phyloP scores from a whole-genome alignment of 1,140 invertebrate genomes.

The Pristionchus pacificus region DNA sequence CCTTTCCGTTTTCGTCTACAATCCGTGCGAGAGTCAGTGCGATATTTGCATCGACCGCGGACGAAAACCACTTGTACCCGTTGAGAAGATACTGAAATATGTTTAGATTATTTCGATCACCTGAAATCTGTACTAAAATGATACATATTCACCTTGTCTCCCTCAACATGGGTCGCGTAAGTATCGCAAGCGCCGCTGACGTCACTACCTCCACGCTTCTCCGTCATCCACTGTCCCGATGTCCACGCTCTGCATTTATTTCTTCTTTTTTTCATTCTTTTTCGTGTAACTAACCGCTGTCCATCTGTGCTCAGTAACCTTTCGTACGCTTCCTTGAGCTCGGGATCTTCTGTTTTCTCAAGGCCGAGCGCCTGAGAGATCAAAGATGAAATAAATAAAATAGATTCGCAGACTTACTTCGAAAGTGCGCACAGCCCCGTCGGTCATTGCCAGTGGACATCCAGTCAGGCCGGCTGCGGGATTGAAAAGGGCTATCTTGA shows the following conservation, averaged over 20 bases:
- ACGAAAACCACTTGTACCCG: constrained; percentile 68
- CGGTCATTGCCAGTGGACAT: constrained; percentile 68
- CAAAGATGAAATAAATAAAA: not conserved
- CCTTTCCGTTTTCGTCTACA: constrained; percentile 58
- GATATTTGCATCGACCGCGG: constrained; percentile 67
- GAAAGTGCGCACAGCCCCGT: constrained; percentile 65
- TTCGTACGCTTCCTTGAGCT: not conserved
- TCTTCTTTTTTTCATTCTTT: not conserved
- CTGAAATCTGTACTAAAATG: not conserved
- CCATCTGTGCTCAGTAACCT: not conserved
- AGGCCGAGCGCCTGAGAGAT: not conserved
- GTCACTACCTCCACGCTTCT: constrained; percentile 66
- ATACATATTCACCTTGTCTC: constrained; percentile 23
- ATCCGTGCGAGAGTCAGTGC: constrained; percentile 65
- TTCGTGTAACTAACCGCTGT: not conserved
- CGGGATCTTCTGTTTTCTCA: not conserved
- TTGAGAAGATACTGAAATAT: constrained; percentile 61
- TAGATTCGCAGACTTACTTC: constrained; percentile 48
- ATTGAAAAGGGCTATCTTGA: constrained; percentile 64
- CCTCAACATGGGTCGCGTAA: constrained; percentile 58
- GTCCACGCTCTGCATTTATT: constrained; percentile 63
- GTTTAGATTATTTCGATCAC: not conserved
- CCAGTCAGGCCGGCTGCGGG: constrained; percentile 64
- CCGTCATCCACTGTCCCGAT: constrained; percentile 69
- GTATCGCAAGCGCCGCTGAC: constrained; percentile 66